Evolutionary conservation across 2,888 invertebrate species (phyloP).

Genomic region (Metopia argyrocephala): DNA sequence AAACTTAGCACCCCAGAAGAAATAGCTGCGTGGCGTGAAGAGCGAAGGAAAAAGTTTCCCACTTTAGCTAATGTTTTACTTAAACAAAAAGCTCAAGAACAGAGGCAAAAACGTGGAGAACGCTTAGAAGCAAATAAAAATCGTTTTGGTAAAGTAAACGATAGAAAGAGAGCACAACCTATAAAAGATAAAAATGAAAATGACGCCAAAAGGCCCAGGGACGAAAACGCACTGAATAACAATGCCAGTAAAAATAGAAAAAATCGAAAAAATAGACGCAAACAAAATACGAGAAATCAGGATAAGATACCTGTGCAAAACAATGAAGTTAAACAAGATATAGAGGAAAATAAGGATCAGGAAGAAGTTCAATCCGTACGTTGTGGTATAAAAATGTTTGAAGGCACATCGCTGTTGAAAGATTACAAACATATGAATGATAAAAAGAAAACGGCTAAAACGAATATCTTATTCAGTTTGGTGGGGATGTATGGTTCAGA

Average conservation of each 20-base stretch:
- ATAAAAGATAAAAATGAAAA: background rate
- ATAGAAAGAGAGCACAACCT: conserved; percentile 72
- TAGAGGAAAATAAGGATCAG: background rate
- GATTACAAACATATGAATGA: conserved; percentile 69
- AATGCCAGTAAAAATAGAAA: conserved; percentile 42
- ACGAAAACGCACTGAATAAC: conserved; percentile 12
- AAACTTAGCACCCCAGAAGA: conserved; percentile 88
- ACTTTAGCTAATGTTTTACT: conserved; percentile 84
- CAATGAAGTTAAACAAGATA: conserved; percentile 11
- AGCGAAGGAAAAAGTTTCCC: conserved; percentile 87
- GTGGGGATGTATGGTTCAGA: conserved; percentile 76
- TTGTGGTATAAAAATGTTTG: conserved; percentile 66
- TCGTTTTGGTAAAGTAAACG: conserved; percentile 78
- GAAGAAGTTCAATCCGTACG: background rate
- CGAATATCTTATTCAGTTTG: conserved; percentile 70
- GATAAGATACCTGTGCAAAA: background rate
- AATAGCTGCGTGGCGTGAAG: conserved; percentile 89
- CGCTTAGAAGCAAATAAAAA: conserved; percentile 80
- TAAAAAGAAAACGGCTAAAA: conserved; percentile 38
- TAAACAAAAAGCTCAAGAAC: conserved; percentile 82
- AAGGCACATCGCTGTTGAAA: conserved; percentile 70
- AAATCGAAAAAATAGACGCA: conserved; percentile 30
- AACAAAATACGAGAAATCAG: conserved; percentile 34
- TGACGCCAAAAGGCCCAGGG: background rate
- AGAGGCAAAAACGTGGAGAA: conserved; percentile 87